A percentile compares a stretch with the other conserved stretches of the same genome.
phyloP scores from a whole-genome alignment of 2,113 vertebrate genomes.

The Salvelinus sp. region DNA sequence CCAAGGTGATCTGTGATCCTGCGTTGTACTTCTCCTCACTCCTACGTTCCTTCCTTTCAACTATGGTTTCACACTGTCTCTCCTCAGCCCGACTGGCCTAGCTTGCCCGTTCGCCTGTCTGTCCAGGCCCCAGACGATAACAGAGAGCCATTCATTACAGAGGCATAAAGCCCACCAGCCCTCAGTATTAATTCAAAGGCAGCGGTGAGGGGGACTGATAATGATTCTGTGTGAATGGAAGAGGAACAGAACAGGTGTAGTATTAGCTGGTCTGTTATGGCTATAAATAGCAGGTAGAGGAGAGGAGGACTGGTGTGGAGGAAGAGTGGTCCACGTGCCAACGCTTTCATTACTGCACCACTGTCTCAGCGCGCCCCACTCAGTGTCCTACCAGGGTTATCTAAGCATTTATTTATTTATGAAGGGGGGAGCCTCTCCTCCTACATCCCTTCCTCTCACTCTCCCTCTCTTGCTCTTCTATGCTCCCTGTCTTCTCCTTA shows the following conservation, averaged over 20 bases:
- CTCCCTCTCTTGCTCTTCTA: not conserved
- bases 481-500: not conserved
- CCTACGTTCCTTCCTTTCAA: slow-evolving; percentile 47
- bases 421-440: slow-evolving; percentile 25
- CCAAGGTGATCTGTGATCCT: slow-evolving; percentile 45
- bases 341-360: slow-evolving; percentile 41
- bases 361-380: slow-evolving; percentile 19
- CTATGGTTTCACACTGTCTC: slow-evolving; percentile 34
- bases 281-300: slow-evolving; percentile 55
- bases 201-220: slow-evolving; percentile 55
- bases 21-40: slow-evolving; percentile 44
- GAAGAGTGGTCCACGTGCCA: slow-evolving; percentile 44
- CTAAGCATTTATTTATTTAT: slow-evolving; percentile 56
- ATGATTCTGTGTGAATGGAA: slow-evolving; percentile 55
- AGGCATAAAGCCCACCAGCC: slow-evolving; percentile 44
- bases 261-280: slow-evolving; percentile 42
- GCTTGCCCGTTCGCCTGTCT: slow-evolving; percentile 37
- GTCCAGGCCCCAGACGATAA: slow-evolving; percentile 43
- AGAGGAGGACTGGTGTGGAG: not conserved
- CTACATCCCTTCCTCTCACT: not conserved
- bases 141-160: slow-evolving; percentile 46
- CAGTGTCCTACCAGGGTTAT: not conserved
- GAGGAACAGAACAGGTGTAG: slow-evolving; percentile 11
- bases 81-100: slow-evolving; percentile 23
- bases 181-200: slow-evolving; percentile 60